Base-by-base conservation (phyloP, 2,888 invertebrate genomes). In the Galeopsomyia nigrocyanea region DNA sequence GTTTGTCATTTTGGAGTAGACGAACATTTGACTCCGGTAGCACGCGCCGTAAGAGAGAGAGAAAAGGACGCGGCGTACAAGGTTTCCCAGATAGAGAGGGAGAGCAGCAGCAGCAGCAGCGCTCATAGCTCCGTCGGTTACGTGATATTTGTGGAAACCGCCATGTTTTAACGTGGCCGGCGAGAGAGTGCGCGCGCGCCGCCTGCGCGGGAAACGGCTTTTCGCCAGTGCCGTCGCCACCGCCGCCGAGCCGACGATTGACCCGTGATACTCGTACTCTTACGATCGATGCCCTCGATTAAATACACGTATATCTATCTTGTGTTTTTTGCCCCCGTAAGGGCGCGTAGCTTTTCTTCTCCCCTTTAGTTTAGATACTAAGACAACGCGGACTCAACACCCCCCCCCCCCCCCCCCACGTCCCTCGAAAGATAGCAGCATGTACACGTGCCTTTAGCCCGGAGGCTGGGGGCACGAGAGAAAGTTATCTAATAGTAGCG, bases 71-170 rank as follows among this genome's bases (percentile, higher is more conserved):
- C 19, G 1, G 22, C 13, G 13, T n/a, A 10, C 19, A 19, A 17
- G 53, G 1, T 26, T 26, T 16, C 13, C 46, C 16, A 17, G 46
- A 46, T 53, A 55, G 57, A 49, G 46, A 21, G n/a, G 21, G 10
- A 19, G 39, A 17, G 50, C 16, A 16, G 21, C 39, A 16, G 1
- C 17, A 39, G 39, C 58, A 16, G 55, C 57, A 31, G 21, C n/a
- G 39, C 57, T 31, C 57, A 26, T n/a, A n/a, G 58, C 56, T 39
- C 26, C 56, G 68, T 50, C 75, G 69, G 72, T 75, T 75, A 75
- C 75, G 75, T 72, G 75, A 75, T 75, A 70, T 75, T 75, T 71
- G 75, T 70, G 72, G 63, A 72, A 75, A 75, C 75, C 69, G 75
- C 75, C 75, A 75, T 75, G 68, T 72, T 75, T 57, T 39, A 39